These are phyloP conservation scores for Aptenodytes patagonicus DNA, from an alignment of 2,113 vertebrate species.

Conservation along the genomic window DNA sequence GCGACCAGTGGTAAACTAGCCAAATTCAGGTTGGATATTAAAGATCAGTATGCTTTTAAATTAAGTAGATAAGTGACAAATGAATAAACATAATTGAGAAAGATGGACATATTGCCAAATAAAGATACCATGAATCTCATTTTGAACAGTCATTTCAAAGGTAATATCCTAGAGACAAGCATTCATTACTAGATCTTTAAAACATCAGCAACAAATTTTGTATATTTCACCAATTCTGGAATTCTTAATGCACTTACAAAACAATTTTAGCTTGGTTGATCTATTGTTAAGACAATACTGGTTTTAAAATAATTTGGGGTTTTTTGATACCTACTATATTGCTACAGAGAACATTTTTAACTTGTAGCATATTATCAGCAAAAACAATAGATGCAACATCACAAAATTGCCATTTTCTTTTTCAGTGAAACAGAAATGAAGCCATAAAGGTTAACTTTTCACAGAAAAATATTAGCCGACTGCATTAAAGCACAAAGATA, in stretches of 20 bases:
- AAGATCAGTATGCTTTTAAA: neutral
- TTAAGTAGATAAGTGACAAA: neutral
- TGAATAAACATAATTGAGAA: neutral
- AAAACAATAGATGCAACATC: constrained; percentile 2
- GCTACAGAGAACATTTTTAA: constrained; percentile 2
- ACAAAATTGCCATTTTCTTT: constrained; percentile 36
- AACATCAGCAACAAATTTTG: neutral
- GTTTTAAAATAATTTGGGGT: neutral
- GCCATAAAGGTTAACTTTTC: constrained; percentile 45
- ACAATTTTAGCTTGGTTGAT: neutral
- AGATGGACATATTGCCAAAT: neutral
- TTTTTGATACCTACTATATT: neutral
- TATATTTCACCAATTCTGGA: neutral
- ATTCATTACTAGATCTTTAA: neutral
- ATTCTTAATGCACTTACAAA: neutral
- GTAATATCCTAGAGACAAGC: neutral
- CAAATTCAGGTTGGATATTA: neutral
- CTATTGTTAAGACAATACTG: neutral
- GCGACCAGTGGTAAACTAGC: neutral
- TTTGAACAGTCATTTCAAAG: neutral
- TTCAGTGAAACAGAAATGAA: constrained; percentile 31
- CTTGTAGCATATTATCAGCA: neutral
- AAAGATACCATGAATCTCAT: neutral
- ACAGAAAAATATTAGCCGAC: constrained; percentile 34
- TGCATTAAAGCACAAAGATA: constrained; percentile 22